Base-by-base conservation (phyloP, 1,140 invertebrate genomes). In the Calycopis cecrops region DNA sequence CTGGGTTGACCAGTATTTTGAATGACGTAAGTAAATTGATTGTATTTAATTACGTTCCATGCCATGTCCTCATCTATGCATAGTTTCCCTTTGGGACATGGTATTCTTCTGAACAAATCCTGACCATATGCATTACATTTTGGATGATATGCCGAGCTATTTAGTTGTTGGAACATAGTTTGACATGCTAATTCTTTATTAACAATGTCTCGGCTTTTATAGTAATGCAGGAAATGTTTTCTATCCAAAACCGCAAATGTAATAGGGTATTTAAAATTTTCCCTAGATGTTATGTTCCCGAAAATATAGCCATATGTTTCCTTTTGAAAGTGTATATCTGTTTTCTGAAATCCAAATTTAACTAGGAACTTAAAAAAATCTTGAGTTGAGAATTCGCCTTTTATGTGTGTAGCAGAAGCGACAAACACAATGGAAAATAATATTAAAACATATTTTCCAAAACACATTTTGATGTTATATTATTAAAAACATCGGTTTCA, bases 281-380 rank as follows among this genome's bases (percentile, higher is more conserved):
- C 85, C 56, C 87, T 90, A 0, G 94, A 91, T 17, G 96, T 97
- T 21, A 98, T 92, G 87, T 98, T 98, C 12, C 97, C 97, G 82
- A 97, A 98, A 67, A 98, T 97, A 80, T 96, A 98, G 28, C 98
- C 97, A 86, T 94, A 93, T 57, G 96, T 96, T 61, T 94, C 92
- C 62, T 92, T 92, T 69, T 92, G 89, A 63, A 93, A 91, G 78
- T 95, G 91, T 17, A 92, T 90, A 79, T 97, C 95, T n/a, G 97
- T 98, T 86, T 98, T 97, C 88, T 98, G 96, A 82, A 99, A 97
- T 54, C 97, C 97, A 85, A 98, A 99, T 87, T 98, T 98, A 3
- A 95, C 91, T 35, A 99, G 88, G 87, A 98, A 98, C 73, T 94
- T 92, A 79, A 98, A 98, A 81, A 98, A 98, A 37, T 85, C 82